Conservation (phyloP, 2,797 vertebrate genomes). For the Yasuhikotakia modesta region DNA sequence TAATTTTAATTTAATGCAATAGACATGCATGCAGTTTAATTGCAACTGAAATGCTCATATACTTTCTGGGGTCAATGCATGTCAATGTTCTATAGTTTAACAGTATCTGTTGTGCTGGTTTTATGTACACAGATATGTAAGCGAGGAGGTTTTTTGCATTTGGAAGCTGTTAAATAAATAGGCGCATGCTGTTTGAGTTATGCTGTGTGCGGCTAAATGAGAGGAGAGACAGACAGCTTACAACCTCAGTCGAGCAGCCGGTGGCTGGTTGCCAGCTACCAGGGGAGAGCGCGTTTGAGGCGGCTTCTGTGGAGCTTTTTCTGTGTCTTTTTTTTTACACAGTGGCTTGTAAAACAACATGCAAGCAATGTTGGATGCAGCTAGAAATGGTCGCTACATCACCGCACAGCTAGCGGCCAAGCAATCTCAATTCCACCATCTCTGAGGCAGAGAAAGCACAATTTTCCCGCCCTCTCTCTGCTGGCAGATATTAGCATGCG, state of each 20-base stretch:
- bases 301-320: conserved; percentile 50
- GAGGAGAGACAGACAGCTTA: conserved; percentile 53
- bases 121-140: conserved; percentile 53
- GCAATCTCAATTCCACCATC: conserved; percentile 24
- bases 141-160: conserved; percentile 38
- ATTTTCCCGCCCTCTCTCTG: conserved; percentile 14
- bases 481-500: conserved; percentile 53
- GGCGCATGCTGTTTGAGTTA: conserved; percentile 58
- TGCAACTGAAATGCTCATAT: not conserved
- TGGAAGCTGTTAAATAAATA: conserved; percentile 49
- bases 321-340: conserved; percentile 43
- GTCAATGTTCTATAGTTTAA: conserved; percentile 19
- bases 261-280: conserved; percentile 58
- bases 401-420: conserved; percentile 39
- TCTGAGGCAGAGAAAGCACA: not conserved
- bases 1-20: not conserved
- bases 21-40: too few species aligned
- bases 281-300: conserved; percentile 46
- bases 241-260: conserved; percentile 51
- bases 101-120: conserved; percentile 20
- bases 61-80: not conserved
- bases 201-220: conserved; percentile 50
- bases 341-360: conserved; percentile 60
- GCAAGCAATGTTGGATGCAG: conserved; percentile 51
- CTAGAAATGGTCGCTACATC: conserved; percentile 40